Conservation (phyloP, 1,140 invertebrate species). For the Cheumatopsyche charites region DNA sequence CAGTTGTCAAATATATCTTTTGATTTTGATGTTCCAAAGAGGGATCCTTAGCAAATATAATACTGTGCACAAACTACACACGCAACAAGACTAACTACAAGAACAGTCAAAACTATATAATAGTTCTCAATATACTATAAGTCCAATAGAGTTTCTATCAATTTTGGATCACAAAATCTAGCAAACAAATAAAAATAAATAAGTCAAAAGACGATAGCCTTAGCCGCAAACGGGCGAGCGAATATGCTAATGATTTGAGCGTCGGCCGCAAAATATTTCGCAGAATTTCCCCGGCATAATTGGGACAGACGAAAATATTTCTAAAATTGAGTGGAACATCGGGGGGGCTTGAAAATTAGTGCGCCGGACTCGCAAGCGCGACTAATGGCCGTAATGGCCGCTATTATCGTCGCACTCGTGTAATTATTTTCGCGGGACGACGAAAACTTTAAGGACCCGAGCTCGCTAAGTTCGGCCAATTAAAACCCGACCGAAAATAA, state of each 20-base stretch:
- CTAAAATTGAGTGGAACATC: conserved; percentile 24
- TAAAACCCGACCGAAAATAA: neutral
- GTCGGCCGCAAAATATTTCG: neutral
- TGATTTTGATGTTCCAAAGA: too few species aligned
- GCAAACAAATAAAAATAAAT: too few species aligned
- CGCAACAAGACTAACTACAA: too few species aligned
- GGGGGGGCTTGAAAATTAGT: neutral
- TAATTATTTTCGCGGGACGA: conserved; percentile 23
- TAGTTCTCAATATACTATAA: too few species aligned
- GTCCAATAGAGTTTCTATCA: too few species aligned
- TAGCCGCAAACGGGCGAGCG: too few species aligned
- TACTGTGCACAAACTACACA: too few species aligned
- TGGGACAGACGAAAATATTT: conserved; percentile 3
- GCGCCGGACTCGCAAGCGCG: neutral
- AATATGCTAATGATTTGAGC: neutral
- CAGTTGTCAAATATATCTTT: too few species aligned
- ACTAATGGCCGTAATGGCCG: conserved; percentile 15
- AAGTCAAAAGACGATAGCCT: too few species aligned
- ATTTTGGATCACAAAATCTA: too few species aligned
- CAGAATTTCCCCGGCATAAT: neutral
- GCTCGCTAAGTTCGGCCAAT: conserved; percentile 17
- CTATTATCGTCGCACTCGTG: conserved; percentile 16
- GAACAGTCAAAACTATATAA: too few species aligned
- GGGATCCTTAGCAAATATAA: too few species aligned
- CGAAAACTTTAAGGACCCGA: conserved; percentile 13